Percentiles rank a stretch among this genome's conserved stretches.
Conservation (phyloP, 2,888 invertebrate genomes). For the Syritta pipiens region DNA sequence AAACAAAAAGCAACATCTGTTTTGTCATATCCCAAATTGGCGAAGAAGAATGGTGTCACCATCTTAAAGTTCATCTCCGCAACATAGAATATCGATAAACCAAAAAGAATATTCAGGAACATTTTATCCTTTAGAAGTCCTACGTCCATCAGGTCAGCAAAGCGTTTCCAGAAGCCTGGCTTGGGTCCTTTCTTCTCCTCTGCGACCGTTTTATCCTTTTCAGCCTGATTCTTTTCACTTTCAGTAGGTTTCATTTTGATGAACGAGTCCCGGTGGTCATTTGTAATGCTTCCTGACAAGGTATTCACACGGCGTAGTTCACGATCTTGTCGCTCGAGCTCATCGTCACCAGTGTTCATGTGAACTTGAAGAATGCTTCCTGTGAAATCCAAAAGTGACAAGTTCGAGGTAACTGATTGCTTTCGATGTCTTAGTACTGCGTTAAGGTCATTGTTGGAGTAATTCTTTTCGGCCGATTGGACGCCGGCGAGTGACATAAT, state of each 20-base stretch:
- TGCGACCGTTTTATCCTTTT: conserved; percentile 67
- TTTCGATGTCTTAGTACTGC: conserved; percentile 81
- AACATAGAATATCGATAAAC: conserved; percentile 86
- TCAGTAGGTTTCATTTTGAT: conserved; percentile 78
- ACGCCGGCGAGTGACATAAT: conserved; percentile 78
- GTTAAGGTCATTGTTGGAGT: conserved; percentile 80
- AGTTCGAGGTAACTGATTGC: conserved; percentile 85
- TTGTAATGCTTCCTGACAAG: conserved; percentile 75
- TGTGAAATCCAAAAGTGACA: conserved; percentile 87
- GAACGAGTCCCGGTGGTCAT: conserved; percentile 77
- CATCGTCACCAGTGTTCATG: conserved; percentile 81
- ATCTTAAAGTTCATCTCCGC: conserved; percentile 88
- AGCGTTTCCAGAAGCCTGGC: conserved; percentile 81
- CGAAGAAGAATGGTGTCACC: conserved; percentile 86
- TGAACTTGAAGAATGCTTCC: conserved; percentile 87
- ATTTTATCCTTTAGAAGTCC: conserved; percentile 86
- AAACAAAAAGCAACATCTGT: conserved; percentile 86
- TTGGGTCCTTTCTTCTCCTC: conserved; percentile 69
- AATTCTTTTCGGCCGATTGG: conserved; percentile 74
- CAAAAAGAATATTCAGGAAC: conserved; percentile 86
- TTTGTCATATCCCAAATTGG: conserved; percentile 83
- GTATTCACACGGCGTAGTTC: conserved; percentile 77
- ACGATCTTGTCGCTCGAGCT: conserved; percentile 78
- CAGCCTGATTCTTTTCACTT: conserved; percentile 73
- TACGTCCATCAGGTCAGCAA: conserved; percentile 85